Conservation (phyloP, 1,140 invertebrate genomes). For the Pinna nobilis region DNA sequence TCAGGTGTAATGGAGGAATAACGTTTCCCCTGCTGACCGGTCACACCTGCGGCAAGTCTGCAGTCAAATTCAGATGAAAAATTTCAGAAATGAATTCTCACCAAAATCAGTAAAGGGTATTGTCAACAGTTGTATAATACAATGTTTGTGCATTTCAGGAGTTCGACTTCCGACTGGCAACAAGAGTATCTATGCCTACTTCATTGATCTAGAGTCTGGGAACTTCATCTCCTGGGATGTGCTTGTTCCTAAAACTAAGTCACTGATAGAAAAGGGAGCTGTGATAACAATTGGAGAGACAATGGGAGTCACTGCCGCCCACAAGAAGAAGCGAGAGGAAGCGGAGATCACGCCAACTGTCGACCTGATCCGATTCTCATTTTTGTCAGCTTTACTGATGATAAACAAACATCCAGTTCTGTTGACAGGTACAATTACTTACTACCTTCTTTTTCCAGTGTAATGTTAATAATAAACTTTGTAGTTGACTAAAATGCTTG, state of each 20-base stretch:
- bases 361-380: conserved; percentile 73
- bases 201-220: conserved; percentile 73
- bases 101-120: too few relatives aligned
- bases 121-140: background rate
- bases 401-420: conserved; percentile 71
- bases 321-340: conserved; percentile 60
- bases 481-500: too few relatives aligned
- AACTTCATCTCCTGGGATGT: conserved; percentile 72
- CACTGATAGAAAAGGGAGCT: conserved; percentile 71
- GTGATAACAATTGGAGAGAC: conserved; percentile 71
- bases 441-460: too few relatives aligned
- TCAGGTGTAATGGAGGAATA: too few relatives aligned
- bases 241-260: conserved; percentile 71
- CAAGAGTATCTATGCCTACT: conserved; percentile 72
- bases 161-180: conserved; percentile 73
- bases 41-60: too few relatives aligned
- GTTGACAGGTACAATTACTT: conserved; percentile 62
- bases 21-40: too few relatives aligned
- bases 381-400: conserved; percentile 69
- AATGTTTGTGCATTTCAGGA: conserved; percentile 48
- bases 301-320: conserved; percentile 62
- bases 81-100: too few relatives aligned
- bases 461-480: too few relatives aligned
- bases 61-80: too few relatives aligned
- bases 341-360: conserved; percentile 71